Evolutionary conservation across 2,888 invertebrate genomes (phyloP).

Genomic region (Megastigmus dorsalis): DNA sequence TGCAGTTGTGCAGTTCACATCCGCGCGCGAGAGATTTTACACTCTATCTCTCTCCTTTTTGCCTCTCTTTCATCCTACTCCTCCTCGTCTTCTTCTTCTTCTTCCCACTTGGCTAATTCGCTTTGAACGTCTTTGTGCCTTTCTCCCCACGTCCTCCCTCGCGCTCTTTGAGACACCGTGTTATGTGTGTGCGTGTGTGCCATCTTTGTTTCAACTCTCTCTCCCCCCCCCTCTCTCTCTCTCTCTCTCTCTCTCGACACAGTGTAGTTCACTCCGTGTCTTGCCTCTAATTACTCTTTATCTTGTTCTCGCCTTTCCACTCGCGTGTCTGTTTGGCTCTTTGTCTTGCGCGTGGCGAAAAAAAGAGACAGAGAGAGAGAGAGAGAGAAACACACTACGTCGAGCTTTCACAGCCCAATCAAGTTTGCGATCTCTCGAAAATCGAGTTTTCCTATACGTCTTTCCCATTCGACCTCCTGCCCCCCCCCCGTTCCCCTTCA

Average conservation of each 20-base stretch:
- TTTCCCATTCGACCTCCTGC: no score
- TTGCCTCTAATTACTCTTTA: slow-evolving; percentile 49
- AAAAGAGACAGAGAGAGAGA: neutral
- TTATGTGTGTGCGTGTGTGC: no score
- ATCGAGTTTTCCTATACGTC: slow-evolving; percentile 4
- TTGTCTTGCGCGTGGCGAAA: neutral
- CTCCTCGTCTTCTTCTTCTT: neutral
- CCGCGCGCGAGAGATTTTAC: no score
- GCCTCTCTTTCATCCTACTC: neutral
- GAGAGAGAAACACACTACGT: no score
- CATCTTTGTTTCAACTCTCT: no score
- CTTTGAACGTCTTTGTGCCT: slow-evolving; percentile 9
- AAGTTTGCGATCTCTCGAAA: neutral
- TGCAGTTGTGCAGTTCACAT: no score
- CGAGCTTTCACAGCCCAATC: slow-evolving; percentile 10
- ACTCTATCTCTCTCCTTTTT: neutral
- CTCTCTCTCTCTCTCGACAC: slow-evolving; percentile 5
- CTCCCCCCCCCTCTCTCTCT: neutral
- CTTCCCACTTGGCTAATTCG: slow-evolving; percentile 17
- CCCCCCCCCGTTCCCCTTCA: no score
- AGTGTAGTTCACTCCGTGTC: slow-evolving; percentile 34
- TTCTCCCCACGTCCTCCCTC: neutral
- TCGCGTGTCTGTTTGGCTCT: neutral
- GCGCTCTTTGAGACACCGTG: no score
- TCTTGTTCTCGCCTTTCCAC: slow-evolving; percentile 38